Evolutionary conservation across 2,113 vertebrate genomes (phyloP).

Genomic region (Pachycephala philippinensis): DNA sequence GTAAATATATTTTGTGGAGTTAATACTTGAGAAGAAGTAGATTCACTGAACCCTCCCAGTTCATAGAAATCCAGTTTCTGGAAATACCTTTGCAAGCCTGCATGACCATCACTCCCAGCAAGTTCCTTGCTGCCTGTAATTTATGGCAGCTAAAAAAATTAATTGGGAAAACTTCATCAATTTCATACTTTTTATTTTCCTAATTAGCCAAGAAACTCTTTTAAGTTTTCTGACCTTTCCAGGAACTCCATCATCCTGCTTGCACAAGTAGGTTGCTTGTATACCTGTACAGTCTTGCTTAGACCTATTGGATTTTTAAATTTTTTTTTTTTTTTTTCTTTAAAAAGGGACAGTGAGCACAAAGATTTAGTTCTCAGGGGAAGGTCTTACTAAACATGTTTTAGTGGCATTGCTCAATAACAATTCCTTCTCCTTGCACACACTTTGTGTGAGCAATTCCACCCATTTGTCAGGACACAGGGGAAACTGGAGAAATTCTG

Average conservation of each 20-base stretch:
- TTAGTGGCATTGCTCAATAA: neutral
- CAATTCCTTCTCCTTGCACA: neutral
- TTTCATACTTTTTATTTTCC: neutral
- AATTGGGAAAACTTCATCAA: neutral
- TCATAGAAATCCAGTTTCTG: neutral
- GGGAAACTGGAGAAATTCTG: neutral
- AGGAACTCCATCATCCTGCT: neutral
- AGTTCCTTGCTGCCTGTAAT: neutral
- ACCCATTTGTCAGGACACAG: neutral
- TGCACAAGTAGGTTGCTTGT: neutral
- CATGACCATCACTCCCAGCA: neutral
- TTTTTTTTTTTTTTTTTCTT: too few relatives aligned
- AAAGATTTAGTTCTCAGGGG: neutral
- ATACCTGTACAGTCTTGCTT: neutral
- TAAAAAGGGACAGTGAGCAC: neutral
- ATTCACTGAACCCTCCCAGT: neutral
- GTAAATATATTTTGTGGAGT: neutral
- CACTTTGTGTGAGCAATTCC: neutral
- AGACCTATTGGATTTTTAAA: neutral
- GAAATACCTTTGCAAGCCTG: neutral
- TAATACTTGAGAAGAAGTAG: neutral
- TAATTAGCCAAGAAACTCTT: neutral
- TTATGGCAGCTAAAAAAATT: neutral
- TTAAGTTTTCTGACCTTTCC: neutral
- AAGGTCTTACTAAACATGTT: neutral